phyloP scores from a whole-genome alignment of 2,797 vertebrate genomes.

The Sebastes matsubarae region DNA sequence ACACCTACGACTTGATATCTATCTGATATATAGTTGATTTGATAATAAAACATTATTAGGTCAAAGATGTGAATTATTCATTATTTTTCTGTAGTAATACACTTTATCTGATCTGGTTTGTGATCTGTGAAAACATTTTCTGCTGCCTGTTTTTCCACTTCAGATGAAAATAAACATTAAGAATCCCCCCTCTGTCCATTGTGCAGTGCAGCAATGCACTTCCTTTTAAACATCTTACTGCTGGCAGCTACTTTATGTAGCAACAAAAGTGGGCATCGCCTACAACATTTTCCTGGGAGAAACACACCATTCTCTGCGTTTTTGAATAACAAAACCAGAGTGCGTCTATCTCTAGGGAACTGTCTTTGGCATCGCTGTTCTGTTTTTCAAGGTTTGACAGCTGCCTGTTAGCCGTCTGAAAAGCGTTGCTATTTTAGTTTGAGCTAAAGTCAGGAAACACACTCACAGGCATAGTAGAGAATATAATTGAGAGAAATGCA shows the following conservation, averaged over 20 bases:
- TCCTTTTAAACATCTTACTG: constrained; percentile 11
- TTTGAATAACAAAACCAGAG: constrained; percentile 52
- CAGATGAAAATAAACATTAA: constrained; percentile 3
- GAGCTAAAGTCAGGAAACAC: constrained; percentile 50
- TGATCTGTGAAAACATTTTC: constrained; percentile 2
- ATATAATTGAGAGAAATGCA: constrained; percentile 44
- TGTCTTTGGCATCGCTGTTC: constrained; percentile 51
- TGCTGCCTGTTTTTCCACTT: background rate
- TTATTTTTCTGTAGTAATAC: background rate
- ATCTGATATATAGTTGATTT: background rate
- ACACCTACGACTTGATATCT: background rate
- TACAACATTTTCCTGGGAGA: constrained; percentile 47
- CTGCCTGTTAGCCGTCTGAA: constrained; percentile 69
- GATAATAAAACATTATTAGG: background rate
- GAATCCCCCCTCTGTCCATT: constrained; percentile 14
- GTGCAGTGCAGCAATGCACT: background rate
- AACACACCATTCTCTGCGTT: constrained; percentile 36
- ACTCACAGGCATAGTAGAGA: constrained; percentile 40
- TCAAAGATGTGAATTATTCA: background rate
- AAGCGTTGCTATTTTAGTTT: constrained; percentile 66
- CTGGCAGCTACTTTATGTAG: constrained; percentile 34
- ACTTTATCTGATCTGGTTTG: background rate
- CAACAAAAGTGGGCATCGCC: constrained; percentile 44
- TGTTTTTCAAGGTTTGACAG: constrained; percentile 71
- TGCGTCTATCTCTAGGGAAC: constrained; percentile 59